These are phyloP conservation scores for Empidonax traillii DNA, from an alignment of 2,113 vertebrate genomes.

Conservation along the genomic window DNA sequence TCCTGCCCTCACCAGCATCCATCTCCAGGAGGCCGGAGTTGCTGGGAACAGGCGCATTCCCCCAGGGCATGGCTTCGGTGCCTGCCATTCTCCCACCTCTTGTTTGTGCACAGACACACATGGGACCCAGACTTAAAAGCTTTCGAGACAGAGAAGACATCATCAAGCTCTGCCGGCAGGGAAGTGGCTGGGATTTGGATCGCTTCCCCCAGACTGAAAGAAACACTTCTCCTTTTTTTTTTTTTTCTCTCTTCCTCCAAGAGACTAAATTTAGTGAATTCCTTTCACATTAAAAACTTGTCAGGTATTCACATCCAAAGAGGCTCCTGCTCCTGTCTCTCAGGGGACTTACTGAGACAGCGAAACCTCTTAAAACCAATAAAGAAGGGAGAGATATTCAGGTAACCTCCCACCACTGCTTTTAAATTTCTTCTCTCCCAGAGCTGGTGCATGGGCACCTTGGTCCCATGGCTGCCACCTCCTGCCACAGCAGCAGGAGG, in stretches of 20 bases:
- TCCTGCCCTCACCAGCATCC: background rate
- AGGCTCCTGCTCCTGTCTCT: slow-evolving; percentile 47
- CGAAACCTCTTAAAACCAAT: slow-evolving; percentile 51
- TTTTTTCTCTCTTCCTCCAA: background rate
- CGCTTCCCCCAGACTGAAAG: slow-evolving; percentile 2
- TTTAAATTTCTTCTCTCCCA: background rate
- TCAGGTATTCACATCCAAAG: slow-evolving; percentile 66
- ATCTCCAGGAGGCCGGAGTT: background rate
- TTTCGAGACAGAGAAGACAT: slow-evolving; percentile 29
- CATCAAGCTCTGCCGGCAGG: background rate
- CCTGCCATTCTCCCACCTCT: background rate
- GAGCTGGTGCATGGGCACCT: background rate
- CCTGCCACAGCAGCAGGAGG: background rate
- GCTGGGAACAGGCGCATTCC: background rate
- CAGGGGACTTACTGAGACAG: slow-evolving; percentile 48
- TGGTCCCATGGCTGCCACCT: background rate
- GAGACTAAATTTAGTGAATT: slow-evolving; percentile 67
- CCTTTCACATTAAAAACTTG: slow-evolving; percentile 67
- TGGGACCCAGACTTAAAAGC: slow-evolving; percentile 43
- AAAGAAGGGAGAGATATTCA: slow-evolving; percentile 37
- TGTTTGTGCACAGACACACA: slow-evolving; percentile 27
- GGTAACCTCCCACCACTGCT: background rate
- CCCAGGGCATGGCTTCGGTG: background rate
- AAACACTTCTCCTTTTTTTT: background rate
- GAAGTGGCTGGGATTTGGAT: slow-evolving; percentile 53